Conservation (phyloP, 2,113 vertebrate genomes). For the Speoplatyrhinus poulsoni region DNA sequence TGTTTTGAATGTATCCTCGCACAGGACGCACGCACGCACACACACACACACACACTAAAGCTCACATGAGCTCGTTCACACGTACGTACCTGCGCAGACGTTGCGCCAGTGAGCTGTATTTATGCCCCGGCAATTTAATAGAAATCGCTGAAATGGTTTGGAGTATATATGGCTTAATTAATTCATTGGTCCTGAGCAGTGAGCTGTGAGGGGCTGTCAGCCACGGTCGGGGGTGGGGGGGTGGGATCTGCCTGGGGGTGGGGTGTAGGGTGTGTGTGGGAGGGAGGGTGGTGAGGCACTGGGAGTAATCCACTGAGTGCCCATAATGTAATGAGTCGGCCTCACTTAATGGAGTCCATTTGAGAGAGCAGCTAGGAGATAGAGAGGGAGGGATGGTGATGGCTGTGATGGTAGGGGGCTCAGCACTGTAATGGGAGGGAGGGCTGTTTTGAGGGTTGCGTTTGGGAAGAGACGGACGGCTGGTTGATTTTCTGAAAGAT, state of each 20-base stretch:
- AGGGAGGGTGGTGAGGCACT: constrained; percentile 12
- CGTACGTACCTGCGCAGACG: constrained; percentile 1
- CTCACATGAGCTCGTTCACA: constrained; percentile 1
- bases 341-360: constrained; percentile 68
- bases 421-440: neutral
- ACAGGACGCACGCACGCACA: constrained; percentile 4
- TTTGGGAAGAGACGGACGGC: neutral
- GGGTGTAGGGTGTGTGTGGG: constrained; percentile 29
- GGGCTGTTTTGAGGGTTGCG: neutral
- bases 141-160: constrained; percentile 48
- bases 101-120: constrained; percentile 36
- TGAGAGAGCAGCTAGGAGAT: constrained; percentile 32
- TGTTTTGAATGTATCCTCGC: neutral
- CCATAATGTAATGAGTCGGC: constrained; percentile 74
- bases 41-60: neutral
- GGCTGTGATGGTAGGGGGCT: constrained; percentile 7
- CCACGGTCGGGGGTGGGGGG: neutral
- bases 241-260: neutral
- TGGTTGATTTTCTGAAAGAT: constrained; percentile 2
- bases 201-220: constrained; percentile 17
- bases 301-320: constrained; percentile 74
- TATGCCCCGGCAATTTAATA: constrained; percentile 40
- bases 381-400: constrained; percentile 13
- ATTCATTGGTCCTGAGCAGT: constrained; percentile 44
- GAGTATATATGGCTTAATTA: constrained; percentile 67